These are phyloP conservation scores for Andrena trimmerana DNA, from an alignment of 2,888 invertebrate species.

Conservation along the genomic window DNA sequence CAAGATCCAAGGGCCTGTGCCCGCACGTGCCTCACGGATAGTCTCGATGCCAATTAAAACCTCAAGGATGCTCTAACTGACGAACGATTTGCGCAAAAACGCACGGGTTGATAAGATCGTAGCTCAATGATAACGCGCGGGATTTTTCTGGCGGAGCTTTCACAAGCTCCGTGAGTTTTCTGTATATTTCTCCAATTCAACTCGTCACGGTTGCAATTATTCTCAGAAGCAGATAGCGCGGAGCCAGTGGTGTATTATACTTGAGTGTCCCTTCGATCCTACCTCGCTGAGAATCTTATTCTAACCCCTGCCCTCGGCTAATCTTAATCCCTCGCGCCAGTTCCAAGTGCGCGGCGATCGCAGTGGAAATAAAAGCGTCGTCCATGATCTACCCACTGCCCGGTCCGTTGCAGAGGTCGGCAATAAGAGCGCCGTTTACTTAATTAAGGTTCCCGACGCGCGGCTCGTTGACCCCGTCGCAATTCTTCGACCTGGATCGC, in stretches of 20 bases:
- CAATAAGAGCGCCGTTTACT: slow-evolving; percentile 71
- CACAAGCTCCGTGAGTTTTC: no score
- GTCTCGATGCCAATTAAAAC: neutral
- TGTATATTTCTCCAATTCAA: no score
- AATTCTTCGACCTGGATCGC: slow-evolving; percentile 66
- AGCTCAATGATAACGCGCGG: slow-evolving; percentile 12
- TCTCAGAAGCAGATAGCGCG: no score
- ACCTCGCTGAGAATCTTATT: no score
- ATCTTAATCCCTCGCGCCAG: no score
- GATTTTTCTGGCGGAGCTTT: neutral
- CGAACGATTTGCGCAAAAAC: neutral
- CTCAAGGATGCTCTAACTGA: slow-evolving; percentile 6
- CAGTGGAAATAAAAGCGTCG: neutral
- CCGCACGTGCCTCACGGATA: slow-evolving; percentile 3
- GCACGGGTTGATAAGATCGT: neutral
- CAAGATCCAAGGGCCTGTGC: neutral
- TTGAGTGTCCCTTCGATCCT: no score
- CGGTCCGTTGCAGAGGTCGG: slow-evolving; percentile 66
- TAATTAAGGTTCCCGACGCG: slow-evolving; percentile 66
- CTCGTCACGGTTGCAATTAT: no score
- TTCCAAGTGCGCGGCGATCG: no score
- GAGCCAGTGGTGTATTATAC: no score
- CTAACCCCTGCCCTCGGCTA: no score
- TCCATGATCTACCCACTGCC: neutral
- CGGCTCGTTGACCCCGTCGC: slow-evolving; percentile 72